Percentiles rank a stretch among this genome's conserved stretches.
These are phyloP conservation scores for Centruroides vittatus DNA, from an alignment of 1,140 invertebrate genomes.

Conservation along the genomic window DNA sequence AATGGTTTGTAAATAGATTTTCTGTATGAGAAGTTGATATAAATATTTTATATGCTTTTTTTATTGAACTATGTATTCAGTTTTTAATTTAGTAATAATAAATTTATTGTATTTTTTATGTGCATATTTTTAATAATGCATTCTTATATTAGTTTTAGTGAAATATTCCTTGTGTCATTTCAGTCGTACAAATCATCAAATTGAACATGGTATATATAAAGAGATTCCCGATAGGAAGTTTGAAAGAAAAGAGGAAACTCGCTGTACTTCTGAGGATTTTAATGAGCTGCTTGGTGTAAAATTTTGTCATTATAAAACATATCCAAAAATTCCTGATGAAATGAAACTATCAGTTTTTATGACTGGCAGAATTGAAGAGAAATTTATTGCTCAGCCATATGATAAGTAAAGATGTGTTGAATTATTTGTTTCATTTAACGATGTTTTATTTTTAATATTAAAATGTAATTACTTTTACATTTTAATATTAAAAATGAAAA, in stretches of 20 bases:
- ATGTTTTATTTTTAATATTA: too few species aligned
- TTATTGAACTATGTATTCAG: too few species aligned
- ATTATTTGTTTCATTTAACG: not conserved
- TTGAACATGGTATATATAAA: constrained; percentile 7
- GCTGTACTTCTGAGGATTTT: not conserved
- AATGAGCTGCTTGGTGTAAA: constrained; percentile 2
- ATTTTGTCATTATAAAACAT: constrained; percentile 4
- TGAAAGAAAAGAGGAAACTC: not conserved
- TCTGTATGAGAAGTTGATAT: too few species aligned
- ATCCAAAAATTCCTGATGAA: constrained; percentile 6
- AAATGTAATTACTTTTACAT: too few species aligned
- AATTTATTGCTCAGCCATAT: not conserved
- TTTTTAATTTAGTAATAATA: too few species aligned
- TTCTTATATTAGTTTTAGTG: not conserved
- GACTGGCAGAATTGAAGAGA: constrained; percentile 5
- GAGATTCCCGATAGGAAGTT: constrained; percentile 13
- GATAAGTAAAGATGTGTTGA: constrained; percentile 1
- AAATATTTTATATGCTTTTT: too few species aligned
- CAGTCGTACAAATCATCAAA: constrained; percentile 15
- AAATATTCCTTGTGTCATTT: not conserved
- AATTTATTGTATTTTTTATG: too few species aligned
- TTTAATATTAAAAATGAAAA: too few species aligned
- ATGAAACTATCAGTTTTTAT: constrained; percentile 11
- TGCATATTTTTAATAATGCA: too few species aligned
- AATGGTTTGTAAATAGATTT: too few species aligned